Evolutionary conservation across 2,888 invertebrate genomes (phyloP), one percentile per base, ranked within the genome.

Genomic region (Melieria crassipennis): DNA sequence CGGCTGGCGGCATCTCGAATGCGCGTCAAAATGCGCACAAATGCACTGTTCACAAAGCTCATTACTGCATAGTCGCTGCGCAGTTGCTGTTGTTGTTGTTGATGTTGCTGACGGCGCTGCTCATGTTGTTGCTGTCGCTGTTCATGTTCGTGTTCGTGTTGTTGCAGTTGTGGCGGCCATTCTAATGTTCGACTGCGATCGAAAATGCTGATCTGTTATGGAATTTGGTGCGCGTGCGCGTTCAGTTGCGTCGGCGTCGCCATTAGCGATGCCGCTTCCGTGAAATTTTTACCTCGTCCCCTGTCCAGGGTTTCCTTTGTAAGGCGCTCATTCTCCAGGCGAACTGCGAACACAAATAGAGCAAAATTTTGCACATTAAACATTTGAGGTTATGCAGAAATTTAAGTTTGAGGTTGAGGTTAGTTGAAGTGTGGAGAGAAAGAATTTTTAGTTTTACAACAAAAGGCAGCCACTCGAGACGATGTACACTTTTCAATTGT

Each of bases 271-370:
- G 83, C 81, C 60, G 81, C 76, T 74, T 87, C 87, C 60, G 86
- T 86, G 55, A 83, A 82, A 76, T 87, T 87, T 79, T 85, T 86
- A 79, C 84, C 84, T 72, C 84, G 78, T 55, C 83, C 85, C 65
- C 87, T 83, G 74, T 92, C 92, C 86, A 92, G 89, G 80, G 92
- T 93, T 88, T 94, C 94, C 86, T 90, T 90, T 89, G 94, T 90
- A 88, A 94, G 89, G 87, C 94, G 93, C 89, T 94, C 94, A 89
- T 95, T 95, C 89, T 95, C 94, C 88, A 93, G 93, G 81, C 94
- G 93, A 87, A 95, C 95, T 95, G 91, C 79, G 30, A 30, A 30
- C 30, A 30, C 3, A 30, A 30, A 30, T 30, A 30, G 30, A 30
- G 30, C 30, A 30, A 30, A 30, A 30, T 30, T 30, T 30, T 2